Conservation (phyloP, 2,888 invertebrate species). For the Ischnus inquisitorius region DNA sequence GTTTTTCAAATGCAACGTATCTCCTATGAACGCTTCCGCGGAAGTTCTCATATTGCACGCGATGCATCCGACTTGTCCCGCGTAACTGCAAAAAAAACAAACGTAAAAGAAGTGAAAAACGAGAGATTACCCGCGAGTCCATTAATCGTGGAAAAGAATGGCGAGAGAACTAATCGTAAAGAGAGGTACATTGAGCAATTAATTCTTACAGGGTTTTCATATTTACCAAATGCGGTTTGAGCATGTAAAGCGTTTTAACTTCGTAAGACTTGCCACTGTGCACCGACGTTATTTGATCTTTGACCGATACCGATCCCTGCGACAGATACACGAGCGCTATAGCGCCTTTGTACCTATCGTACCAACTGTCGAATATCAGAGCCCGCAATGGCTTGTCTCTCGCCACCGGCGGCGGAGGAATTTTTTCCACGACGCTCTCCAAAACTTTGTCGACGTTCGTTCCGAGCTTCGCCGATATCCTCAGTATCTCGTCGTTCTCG, state of each 20-base stretch:
- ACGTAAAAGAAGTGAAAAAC: neutral
- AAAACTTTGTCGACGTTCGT: slow-evolving; percentile 93
- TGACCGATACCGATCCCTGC: slow-evolving; percentile 91
- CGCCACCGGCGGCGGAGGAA: slow-evolving; percentile 91
- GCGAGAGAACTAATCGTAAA: too few species aligned
- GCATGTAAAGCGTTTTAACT: slow-evolving; percentile 92
- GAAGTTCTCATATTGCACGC: slow-evolving; percentile 92
- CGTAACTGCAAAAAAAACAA: slow-evolving; percentile 87
- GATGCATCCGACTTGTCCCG: slow-evolving; percentile 97
- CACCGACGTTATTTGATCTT: slow-evolving; percentile 91
- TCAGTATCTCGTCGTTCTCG: slow-evolving; percentile 90
- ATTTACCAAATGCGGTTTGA: slow-evolving; percentile 91
- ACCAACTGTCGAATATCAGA: slow-evolving; percentile 97
- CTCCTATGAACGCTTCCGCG: slow-evolving; percentile 92
- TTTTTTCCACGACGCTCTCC: slow-evolving; percentile 91
- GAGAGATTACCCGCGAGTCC: too few species aligned
- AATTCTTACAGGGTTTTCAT: slow-evolving; percentile 88
- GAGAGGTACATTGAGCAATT: slow-evolving; percentile 3
- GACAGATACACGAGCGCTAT: slow-evolving; percentile 92
- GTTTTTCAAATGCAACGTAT: slow-evolving; percentile 89
- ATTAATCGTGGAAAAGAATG: too few species aligned
- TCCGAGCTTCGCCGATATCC: slow-evolving; percentile 96
- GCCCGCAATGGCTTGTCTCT: slow-evolving; percentile 90
- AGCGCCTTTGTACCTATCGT: slow-evolving; percentile 94
- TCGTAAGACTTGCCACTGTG: slow-evolving; percentile 92